Conservation (phyloP, 2,888 invertebrate species). For the Orgyia antiqua region DNA sequence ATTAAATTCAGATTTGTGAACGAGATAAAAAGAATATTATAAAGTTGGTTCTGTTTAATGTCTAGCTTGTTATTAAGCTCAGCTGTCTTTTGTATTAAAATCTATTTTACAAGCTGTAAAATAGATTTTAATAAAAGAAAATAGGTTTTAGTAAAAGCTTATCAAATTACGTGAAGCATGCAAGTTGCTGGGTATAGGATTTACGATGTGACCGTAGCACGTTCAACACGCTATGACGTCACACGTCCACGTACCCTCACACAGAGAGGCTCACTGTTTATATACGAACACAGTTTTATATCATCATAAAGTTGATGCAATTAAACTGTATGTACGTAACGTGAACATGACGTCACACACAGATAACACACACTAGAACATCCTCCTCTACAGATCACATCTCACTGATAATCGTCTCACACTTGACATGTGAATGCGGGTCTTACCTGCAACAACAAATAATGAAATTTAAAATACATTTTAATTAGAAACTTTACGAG, state of each 20-base stretch:
- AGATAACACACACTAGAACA: too few species aligned
- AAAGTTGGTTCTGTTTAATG: too few species aligned
- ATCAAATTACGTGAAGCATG: constrained; percentile 29
- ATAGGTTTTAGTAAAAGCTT: constrained; percentile 22
- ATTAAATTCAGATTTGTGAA: too few species aligned
- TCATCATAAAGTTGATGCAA: constrained; percentile 37
- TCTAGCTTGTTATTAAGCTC: too few species aligned
- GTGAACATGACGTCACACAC: constrained; percentile 24
- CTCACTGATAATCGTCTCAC: too few species aligned
- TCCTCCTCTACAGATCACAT: too few species aligned
- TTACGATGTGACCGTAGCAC: constrained; percentile 30
- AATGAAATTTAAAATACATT: constrained; percentile 4
- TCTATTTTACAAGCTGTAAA: too few species aligned
- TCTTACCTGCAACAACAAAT: constrained; percentile 25
- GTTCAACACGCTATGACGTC: constrained; percentile 35
- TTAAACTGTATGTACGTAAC: constrained; percentile 40
- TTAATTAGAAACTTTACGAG: constrained; percentile 2
- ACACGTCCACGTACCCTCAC: constrained; percentile 16
- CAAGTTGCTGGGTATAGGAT: constrained; percentile 36
- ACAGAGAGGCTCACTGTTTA: constrained; percentile 18
- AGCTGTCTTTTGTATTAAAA: too few species aligned
- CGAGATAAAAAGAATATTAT: too few species aligned
- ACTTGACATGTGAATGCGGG: too few species aligned
- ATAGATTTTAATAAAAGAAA: too few species aligned
- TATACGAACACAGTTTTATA: constrained; percentile 34